A percentile compares a stretch with the other conserved stretches of the same genome.
Conservation (phyloP, 2,113 vertebrate species). For the Heterocephalus glaber region DNA sequence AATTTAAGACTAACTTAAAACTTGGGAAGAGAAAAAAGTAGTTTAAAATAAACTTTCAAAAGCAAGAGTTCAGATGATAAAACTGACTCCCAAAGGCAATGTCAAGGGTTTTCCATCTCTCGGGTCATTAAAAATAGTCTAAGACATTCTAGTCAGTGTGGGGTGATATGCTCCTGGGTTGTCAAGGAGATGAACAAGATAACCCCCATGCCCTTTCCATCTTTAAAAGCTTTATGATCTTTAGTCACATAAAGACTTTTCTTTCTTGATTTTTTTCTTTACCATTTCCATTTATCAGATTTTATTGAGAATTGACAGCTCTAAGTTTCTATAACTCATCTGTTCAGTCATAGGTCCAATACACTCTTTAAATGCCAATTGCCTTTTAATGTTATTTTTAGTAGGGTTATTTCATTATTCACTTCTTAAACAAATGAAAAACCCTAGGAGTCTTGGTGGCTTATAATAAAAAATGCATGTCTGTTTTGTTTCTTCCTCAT, state of each 20-base stretch:
- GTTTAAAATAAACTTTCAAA: constrained; percentile 52
- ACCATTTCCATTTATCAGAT: neutral
- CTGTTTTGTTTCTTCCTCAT: neutral
- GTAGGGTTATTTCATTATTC: neutral
- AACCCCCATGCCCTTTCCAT: neutral
- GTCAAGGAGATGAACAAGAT: constrained; percentile 37
- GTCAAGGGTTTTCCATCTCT: neutral
- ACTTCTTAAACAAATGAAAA: neutral
- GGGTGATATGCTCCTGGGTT: neutral
- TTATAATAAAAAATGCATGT: neutral
- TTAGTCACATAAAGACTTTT: neutral
- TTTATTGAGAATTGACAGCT: neutral
- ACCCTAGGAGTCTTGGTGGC: neutral
- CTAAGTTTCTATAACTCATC: neutral
- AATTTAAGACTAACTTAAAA: neutral
- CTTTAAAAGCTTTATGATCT: constrained; percentile 28
- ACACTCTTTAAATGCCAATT: neutral
- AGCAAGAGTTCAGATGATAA: neutral
- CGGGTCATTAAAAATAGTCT: constrained; percentile 32
- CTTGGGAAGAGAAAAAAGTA: neutral
- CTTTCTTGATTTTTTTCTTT: neutral
- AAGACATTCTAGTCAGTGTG: neutral
- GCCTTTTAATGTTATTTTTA: neutral
- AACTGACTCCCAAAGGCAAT: constrained; percentile 32
- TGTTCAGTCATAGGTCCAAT: neutral